Evolutionary conservation across 2,888 invertebrate genomes (phyloP).

Genomic region (Cartodere bifasciata): DNA sequence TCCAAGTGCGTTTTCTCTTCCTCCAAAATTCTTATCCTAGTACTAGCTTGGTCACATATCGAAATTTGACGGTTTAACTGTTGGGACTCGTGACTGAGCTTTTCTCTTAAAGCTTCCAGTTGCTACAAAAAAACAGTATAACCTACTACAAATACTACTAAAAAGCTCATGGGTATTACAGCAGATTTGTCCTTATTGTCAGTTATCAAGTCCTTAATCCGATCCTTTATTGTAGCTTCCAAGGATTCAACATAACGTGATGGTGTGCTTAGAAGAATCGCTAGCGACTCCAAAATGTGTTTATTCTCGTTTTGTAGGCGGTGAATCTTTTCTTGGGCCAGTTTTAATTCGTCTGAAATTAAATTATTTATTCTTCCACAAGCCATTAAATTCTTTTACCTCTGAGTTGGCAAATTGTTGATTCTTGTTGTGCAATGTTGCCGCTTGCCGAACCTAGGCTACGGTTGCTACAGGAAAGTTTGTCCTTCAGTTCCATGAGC

Average conservation of each 20-base stretch:
- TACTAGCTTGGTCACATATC: constrained; percentile 49
- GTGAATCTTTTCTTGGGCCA: constrained; percentile 55
- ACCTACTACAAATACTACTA: no score
- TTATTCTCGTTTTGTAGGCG: constrained; percentile 54
- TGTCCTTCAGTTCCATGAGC: constrained; percentile 52
- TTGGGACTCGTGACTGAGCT: constrained; percentile 57
- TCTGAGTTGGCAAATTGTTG: constrained; percentile 52
- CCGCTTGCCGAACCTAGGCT: constrained; percentile 54
- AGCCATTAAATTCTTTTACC: constrained; percentile 34
- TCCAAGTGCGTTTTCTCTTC: constrained; percentile 64
- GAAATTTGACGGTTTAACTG: constrained; percentile 58
- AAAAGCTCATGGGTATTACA: constrained; percentile 37
- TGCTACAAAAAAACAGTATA: constrained; percentile 51
- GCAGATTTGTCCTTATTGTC: constrained; percentile 67
- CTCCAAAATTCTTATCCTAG: constrained; percentile 54
- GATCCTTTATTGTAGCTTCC: constrained; percentile 66
- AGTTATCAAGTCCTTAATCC: constrained; percentile 60
- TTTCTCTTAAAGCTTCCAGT: constrained; percentile 63
- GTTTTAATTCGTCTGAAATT: constrained; percentile 50
- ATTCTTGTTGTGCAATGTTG: constrained; percentile 56
- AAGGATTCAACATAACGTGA: constrained; percentile 64
- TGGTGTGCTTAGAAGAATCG: constrained; percentile 57
- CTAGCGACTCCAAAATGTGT: constrained; percentile 57
- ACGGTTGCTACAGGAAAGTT: constrained; percentile 48
- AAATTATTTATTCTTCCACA: no score